Evolutionary conservation across 1,140 invertebrate species (phyloP).

Genomic region (Dendroctonus ponderosae): DNA sequence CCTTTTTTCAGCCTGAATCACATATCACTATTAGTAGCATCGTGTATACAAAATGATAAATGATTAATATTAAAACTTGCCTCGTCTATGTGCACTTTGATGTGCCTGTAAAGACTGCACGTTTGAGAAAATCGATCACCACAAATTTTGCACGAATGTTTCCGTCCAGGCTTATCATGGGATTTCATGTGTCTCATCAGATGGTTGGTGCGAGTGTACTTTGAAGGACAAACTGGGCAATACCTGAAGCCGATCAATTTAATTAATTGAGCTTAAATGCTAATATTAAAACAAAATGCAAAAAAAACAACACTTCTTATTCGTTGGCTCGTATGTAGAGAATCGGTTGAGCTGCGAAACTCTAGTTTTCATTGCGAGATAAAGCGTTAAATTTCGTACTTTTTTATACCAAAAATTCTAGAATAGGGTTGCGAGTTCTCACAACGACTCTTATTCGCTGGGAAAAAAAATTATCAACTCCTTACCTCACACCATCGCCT

Average conservation of each 20-base stretch:
- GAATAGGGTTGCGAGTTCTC: too few species aligned
- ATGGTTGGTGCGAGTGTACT: constrained; percentile 44
- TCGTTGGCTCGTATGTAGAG: too few species aligned
- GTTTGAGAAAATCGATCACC: constrained; percentile 36
- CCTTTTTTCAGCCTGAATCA: constrained; percentile 12
- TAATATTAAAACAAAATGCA: too few species aligned
- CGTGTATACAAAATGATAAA: too few species aligned
- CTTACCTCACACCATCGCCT: constrained; percentile 41
- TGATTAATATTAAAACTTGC: constrained; percentile 11
- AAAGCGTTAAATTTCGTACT: too few species aligned
- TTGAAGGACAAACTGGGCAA: constrained; percentile 43
- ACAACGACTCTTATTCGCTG: too few species aligned
- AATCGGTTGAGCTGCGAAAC: too few species aligned
- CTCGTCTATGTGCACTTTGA: constrained; percentile 36
- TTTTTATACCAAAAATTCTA: too few species aligned
- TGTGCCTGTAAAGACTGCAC: constrained; percentile 38
- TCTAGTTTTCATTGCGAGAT: too few species aligned
- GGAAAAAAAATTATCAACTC: not conserved
- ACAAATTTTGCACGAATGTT: constrained; percentile 41
- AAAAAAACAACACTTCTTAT: too few species aligned
- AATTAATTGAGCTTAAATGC: not conserved
- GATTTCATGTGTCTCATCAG: constrained; percentile 42
- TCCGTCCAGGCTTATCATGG: constrained; percentile 39
- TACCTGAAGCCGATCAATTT: constrained; percentile 21
- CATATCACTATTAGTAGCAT: too few species aligned